Evolutionary conservation across 2,888 invertebrate species (phyloP).

Genomic region (Amorpha juglandis): DNA sequence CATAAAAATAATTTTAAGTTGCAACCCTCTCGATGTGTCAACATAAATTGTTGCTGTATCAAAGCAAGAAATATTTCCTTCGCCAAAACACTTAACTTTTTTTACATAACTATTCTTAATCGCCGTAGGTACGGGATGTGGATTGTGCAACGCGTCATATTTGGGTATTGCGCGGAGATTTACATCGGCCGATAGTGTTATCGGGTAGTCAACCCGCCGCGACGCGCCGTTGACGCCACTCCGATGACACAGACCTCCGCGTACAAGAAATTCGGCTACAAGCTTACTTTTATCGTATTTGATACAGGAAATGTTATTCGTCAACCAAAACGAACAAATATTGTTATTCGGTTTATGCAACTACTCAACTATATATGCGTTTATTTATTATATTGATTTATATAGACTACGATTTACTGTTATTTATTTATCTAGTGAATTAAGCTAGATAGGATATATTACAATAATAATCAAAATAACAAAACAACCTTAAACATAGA

Average conservation of each 20-base stretch:
- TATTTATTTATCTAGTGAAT: too few relatives aligned
- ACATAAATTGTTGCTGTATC: background rate
- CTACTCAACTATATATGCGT: background rate
- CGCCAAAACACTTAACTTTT: constrained; percentile 33
- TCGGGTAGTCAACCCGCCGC: constrained; percentile 69
- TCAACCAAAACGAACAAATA: too few relatives aligned
- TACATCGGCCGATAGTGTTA: constrained; percentile 60
- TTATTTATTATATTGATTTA: too few relatives aligned
- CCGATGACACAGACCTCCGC: constrained; percentile 65
- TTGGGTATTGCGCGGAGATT: constrained; percentile 54
- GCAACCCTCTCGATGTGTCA: background rate
- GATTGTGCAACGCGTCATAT: constrained; percentile 49
- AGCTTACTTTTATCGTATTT: constrained; percentile 1
- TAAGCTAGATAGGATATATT: too few relatives aligned
- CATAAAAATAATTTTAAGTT: background rate
- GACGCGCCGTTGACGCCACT: constrained; percentile 41
- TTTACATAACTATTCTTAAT: constrained; percentile 28
- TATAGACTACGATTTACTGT: too few relatives aligned
- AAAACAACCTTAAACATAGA: background rate
- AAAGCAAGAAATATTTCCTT: background rate
- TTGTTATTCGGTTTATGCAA: background rate
- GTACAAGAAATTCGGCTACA: constrained; percentile 11
- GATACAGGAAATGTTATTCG: background rate
- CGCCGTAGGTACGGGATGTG: constrained; percentile 19
- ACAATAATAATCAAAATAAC: too few relatives aligned